A percentile compares a stretch with the other conserved stretches of the same genome.
phyloP scores from a whole-genome alignment of 2,113 vertebrate genomes.

The Rhinoptilus africanus region DNA sequence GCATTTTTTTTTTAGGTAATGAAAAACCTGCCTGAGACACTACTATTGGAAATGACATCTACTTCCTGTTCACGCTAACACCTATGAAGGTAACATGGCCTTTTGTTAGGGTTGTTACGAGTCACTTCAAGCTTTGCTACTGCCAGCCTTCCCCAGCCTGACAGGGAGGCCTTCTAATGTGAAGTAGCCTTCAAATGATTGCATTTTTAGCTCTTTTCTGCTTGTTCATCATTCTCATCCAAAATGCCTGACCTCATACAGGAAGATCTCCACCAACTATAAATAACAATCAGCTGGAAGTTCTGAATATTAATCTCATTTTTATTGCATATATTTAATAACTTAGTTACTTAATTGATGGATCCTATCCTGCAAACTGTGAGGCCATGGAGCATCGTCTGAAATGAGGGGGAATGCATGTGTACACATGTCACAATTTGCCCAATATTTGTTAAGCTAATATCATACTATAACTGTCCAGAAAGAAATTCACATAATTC shows the following conservation, averaged over 20 bases:
- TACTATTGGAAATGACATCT: background rate
- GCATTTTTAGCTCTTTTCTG: background rate
- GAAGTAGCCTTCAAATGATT: background rate
- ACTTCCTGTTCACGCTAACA: background rate
- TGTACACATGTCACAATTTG: background rate
- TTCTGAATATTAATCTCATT: background rate
- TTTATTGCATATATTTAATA: background rate
- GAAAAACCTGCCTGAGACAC: background rate
- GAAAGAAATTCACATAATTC: background rate
- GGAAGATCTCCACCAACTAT: background rate
- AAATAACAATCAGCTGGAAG: background rate
- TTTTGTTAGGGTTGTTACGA: background rate
- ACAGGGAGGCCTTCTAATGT: background rate
- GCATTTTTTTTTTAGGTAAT: background rate
- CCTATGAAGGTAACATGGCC: background rate
- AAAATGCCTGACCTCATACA: background rate
- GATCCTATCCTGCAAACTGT: background rate
- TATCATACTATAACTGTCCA: background rate
- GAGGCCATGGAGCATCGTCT: background rate
- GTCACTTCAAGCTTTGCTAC: background rate
- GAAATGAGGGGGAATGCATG: background rate
- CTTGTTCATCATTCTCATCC: background rate
- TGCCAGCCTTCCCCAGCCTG: background rate
- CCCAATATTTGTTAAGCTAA: background rate
- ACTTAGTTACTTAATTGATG: background rate